Percentiles rank a stretch among this genome's conserved stretches.
Evolutionary conservation across 2,888 invertebrate genomes (phyloP).

Genomic region (Amphipoea oculea): DNA sequence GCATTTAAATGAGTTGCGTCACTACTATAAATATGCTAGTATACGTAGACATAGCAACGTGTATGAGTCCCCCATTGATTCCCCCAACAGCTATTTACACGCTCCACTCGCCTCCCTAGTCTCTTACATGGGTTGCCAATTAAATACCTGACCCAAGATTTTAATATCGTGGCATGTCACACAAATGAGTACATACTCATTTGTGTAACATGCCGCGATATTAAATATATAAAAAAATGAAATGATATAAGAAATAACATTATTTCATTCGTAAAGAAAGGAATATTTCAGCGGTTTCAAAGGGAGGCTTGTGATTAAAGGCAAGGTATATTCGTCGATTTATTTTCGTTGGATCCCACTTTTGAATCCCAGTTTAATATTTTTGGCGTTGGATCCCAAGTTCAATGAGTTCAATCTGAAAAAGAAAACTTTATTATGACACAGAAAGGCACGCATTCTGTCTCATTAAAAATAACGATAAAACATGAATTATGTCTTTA

Average conservation of each 20-base stretch:
- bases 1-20: conserved; percentile 61
- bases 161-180: conserved; percentile 49
- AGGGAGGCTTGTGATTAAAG: conserved; percentile 8
- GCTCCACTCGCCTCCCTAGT: conserved; percentile 70
- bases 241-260: too few relatives aligned
- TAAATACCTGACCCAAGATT: conserved; percentile 58
- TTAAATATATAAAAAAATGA: too few relatives aligned
- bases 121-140: conserved; percentile 52
- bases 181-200: conserved; percentile 5
- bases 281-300: conserved; percentile 3
- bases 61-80: conserved; percentile 42
- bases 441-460: neutral
- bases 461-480: conserved; percentile 41
- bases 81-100: conserved; percentile 68
- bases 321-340: conserved; percentile 2
- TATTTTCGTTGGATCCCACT: too few relatives aligned
- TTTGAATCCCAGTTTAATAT: too few relatives aligned
- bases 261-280: conserved; percentile 21
- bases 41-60: conserved; percentile 20
- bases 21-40: conserved; percentile 42
- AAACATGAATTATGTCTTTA: conserved; percentile 11
- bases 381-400: neutral
- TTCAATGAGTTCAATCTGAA: neutral
- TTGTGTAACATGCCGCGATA: too few relatives aligned
- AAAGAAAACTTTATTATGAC: neutral